Percentiles rank a stretch among this genome's conserved stretches.
These are phyloP conservation scores for Clivina fossor DNA, from an alignment of 2,888 invertebrate genomes.

Conservation along the genomic window DNA sequence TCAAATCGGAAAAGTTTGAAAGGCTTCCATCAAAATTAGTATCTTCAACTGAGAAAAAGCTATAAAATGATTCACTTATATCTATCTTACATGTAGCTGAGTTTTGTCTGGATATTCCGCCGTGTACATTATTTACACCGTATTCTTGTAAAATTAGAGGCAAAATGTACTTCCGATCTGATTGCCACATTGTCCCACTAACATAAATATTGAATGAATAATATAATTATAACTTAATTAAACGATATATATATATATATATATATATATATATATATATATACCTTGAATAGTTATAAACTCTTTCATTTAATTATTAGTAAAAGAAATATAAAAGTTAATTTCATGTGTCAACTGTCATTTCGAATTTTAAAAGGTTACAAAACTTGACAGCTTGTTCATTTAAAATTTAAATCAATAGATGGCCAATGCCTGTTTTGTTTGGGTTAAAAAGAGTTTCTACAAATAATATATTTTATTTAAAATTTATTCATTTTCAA, in stretches of 20 bases:
- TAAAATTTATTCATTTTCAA: too few relatives aligned
- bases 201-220: too few relatives aligned
- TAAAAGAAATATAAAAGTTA: too few relatives aligned
- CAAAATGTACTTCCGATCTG: conserved; percentile 60
- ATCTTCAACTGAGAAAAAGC: conserved; percentile 52
- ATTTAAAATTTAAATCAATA: too few relatives aligned
- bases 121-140: conserved; percentile 48
- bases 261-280: conserved; percentile 10
- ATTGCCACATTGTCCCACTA: conserved; percentile 62
- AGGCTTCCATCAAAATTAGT: conserved; percentile 41
- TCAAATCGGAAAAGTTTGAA: conserved; percentile 50
- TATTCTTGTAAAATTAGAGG: conserved; percentile 58
- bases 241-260: conserved; percentile 7
- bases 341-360: too few relatives aligned
- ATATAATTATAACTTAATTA: too few relatives aligned
- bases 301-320: too few relatives aligned
- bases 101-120: conserved; percentile 40
- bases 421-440: too few relatives aligned
- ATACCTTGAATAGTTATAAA: conserved; percentile 56
- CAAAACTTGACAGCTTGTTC: too few relatives aligned
- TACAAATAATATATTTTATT: too few relatives aligned
- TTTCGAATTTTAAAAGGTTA: too few relatives aligned
- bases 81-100: conserved; percentile 46
- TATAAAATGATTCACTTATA: conserved; percentile 52
- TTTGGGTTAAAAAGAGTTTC: too few relatives aligned